Evolutionary conservation across 2,888 invertebrate species (phyloP).

Genomic region (Cantharis rufa): DNA sequence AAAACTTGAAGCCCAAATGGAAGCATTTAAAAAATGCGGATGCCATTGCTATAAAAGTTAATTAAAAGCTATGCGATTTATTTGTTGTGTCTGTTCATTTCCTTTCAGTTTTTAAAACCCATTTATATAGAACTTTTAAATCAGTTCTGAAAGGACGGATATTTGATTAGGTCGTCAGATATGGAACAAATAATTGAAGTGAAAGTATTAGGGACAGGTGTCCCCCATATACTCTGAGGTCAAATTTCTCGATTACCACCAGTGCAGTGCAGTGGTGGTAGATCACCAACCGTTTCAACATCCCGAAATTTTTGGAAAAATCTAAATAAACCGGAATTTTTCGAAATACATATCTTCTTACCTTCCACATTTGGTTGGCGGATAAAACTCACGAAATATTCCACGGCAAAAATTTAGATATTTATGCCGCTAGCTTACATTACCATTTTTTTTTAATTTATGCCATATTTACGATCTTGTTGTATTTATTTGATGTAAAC

Average conservation of each 20-base stretch:
- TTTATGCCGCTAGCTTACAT: not conserved
- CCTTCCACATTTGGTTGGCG: not conserved
- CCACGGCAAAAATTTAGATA: not conserved
- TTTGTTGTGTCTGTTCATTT: not conserved
- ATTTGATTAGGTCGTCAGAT: not conserved
- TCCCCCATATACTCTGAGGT: not conserved
- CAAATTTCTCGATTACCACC: not conserved
- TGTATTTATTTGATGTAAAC: not conserved
- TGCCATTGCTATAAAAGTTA: not conserved
- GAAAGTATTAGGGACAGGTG: not conserved
- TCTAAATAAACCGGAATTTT: not conserved
- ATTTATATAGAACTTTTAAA: not conserved
- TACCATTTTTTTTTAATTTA: not conserved
- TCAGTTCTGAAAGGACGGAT: not conserved
- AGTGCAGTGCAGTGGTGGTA: too few relatives aligned
- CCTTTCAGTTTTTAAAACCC: not conserved
- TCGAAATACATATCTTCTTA: not conserved
- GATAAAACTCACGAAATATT: too few relatives aligned
- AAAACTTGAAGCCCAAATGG: not conserved
- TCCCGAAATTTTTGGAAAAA: too few relatives aligned
- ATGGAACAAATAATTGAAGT: not conserved
- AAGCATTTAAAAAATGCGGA: not conserved
- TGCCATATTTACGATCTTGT: not conserved
- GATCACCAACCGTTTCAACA: not conserved
- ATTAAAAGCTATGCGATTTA: not conserved